A percentile compares a stretch with the other conserved stretches of the same genome.
Evolutionary conservation across 2,888 invertebrate genomes (phyloP).

Genomic region (Agrochola lychnidis): DNA sequence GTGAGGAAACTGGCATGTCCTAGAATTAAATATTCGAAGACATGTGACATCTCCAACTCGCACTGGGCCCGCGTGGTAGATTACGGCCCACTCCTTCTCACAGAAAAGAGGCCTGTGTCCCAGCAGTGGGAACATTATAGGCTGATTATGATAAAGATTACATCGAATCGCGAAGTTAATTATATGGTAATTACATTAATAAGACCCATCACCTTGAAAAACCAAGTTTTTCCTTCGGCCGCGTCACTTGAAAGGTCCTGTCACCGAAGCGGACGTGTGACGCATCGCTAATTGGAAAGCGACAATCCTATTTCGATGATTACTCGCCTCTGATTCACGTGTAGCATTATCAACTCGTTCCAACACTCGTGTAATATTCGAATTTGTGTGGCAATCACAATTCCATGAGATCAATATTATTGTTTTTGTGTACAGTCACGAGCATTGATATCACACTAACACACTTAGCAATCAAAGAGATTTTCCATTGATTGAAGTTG

Average conservation of each 20-base stretch:
- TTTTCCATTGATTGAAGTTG: neutral
- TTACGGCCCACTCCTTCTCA: too few relatives aligned
- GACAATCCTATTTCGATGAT: conserved; percentile 88
- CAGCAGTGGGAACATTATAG: too few relatives aligned
- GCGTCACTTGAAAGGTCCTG: conserved; percentile 62
- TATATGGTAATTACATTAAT: neutral
- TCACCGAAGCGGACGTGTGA: conserved; percentile 75
- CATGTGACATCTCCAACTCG: too few relatives aligned
- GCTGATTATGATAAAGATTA: neutral
- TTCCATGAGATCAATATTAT: conserved; percentile 62
- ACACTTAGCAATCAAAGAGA: neutral
- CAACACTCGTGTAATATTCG: conserved; percentile 66
- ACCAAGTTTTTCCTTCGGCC: conserved; percentile 27
- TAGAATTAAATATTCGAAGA: too few relatives aligned
- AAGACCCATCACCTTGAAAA: conserved; percentile 29
- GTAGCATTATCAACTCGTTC: conserved; percentile 65
- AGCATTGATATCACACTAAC: neutral
- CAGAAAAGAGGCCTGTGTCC: too few relatives aligned
- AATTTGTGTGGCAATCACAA: conserved; percentile 63
- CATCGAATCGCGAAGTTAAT: neutral
- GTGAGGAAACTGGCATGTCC: too few relatives aligned
- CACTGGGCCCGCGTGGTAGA: too few relatives aligned
- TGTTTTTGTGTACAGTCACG: conserved; percentile 17
- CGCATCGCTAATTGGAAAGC: conserved; percentile 86
- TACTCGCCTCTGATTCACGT: conserved; percentile 78